Percentiles rank a stretch among this genome's conserved stretches.
Conservation (phyloP, 2,797 vertebrate genomes). For the Morelia viridis region DNA sequence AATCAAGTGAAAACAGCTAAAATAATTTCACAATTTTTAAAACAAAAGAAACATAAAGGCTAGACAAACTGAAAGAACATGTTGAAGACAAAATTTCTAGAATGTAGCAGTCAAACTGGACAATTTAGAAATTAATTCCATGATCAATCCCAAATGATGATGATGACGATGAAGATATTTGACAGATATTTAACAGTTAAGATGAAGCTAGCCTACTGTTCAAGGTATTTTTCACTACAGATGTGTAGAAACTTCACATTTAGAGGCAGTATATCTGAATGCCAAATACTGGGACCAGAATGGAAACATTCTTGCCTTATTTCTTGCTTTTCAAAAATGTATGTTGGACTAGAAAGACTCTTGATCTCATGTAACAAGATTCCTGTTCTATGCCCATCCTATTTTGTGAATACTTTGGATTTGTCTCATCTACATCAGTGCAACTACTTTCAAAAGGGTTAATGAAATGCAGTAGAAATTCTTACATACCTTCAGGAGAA, state of each 20-base stretch:
- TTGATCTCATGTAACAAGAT: background rate
- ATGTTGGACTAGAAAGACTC: background rate
- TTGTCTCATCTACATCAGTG: background rate
- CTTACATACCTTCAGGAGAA: background rate
- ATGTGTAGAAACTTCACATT: background rate
- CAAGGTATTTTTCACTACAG: background rate
- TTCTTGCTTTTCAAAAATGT: background rate
- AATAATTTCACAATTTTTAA: background rate
- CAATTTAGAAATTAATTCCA: background rate
- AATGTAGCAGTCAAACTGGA: background rate
- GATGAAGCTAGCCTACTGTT: background rate
- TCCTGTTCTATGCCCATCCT: background rate
- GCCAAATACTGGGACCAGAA: background rate
- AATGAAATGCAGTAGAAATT: background rate
- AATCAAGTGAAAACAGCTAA: background rate
- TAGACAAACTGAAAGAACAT: background rate
- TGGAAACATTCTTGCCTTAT: background rate
- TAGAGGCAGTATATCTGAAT: background rate
- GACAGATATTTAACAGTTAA: background rate
- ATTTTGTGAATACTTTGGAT: background rate
- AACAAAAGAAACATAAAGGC: background rate
- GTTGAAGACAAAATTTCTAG: background rate
- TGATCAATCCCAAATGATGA: background rate
- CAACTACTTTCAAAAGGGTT: background rate
- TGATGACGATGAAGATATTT: background rate